Conservation (phyloP, 2,113 vertebrate genomes). For the Phylloscopus trochiloides region DNA sequence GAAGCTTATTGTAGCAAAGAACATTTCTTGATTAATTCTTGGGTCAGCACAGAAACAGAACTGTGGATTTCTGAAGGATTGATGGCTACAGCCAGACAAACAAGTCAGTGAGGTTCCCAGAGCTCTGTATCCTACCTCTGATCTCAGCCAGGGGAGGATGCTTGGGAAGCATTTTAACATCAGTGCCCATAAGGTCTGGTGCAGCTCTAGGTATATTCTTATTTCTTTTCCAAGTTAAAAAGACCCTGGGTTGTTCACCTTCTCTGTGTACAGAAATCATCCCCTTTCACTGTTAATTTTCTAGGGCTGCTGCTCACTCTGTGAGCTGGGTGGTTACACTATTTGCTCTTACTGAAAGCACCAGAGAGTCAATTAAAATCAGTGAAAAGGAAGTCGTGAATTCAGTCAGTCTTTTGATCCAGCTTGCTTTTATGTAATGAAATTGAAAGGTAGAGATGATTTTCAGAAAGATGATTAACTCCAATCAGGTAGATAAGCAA, state of each 20-base stretch:
- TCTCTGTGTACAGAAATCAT: neutral
- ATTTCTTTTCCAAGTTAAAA: neutral
- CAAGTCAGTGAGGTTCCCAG: neutral
- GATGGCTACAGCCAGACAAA: neutral
- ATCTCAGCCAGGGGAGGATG: neutral
- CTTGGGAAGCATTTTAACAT: neutral
- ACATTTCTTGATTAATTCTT: neutral
- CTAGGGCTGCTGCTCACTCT: neutral
- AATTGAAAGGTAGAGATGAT: slow-evolving; percentile 9
- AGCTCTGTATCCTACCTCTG: neutral
- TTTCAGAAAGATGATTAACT: slow-evolving; percentile 32
- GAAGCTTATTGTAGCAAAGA: neutral
- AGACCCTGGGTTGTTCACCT: neutral
- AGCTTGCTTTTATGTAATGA: neutral
- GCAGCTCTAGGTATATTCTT: neutral
- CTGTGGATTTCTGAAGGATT: neutral
- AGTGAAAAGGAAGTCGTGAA: neutral
- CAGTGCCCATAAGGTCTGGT: neutral
- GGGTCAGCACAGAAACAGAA: neutral
- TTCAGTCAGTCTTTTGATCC: neutral
- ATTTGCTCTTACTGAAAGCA: neutral
- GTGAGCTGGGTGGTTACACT: neutral
- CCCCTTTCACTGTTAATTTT: neutral
- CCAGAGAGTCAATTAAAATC: neutral
- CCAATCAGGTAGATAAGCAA: slow-evolving; percentile 14